Evolutionary conservation across 2,113 vertebrate species (phyloP), one percentile per base, ranked within the genome.

Genomic region (Dermatemys mawii): DNA sequence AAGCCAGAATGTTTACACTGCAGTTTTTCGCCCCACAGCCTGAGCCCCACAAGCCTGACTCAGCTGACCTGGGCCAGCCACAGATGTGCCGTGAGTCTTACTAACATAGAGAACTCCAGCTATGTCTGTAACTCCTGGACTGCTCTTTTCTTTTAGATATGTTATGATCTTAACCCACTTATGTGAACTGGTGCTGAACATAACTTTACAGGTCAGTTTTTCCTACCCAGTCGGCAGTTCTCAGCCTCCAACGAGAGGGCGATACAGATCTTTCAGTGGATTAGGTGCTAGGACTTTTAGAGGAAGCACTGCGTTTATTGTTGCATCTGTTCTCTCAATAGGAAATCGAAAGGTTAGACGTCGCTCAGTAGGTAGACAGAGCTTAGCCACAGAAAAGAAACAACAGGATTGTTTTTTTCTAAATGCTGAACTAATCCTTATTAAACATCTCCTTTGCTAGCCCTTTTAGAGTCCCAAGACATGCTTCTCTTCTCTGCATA

Each of bases 91-190:
- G 32, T 19, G 16, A 19, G 60, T 60, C 57, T 63, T 63, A 63
- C 32, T 35, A 46, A n/a, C n/a, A n/a, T n/a, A n/a, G n/a, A n/a
- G n/a, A n/a, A n/a, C n/a, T n/a, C n/a, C n/a, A n/a, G n/a, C n/a
- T n/a, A n/a, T n/a, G n/a, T n/a, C n/a, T n/a, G 3, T 19, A 38
- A 19, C 55, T 2, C 3, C 6, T 0, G 0, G 0, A 46, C 55
- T 49, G 46, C 85, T 27, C 29, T 44, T 26, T 44, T 41, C 38
- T 44, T 38, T 75, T 44, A 44, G 11, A 38, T 70, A 44, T 73
- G 12, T 13, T 57, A 57, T 29, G 55, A 29, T 57, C 55, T 57
- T 57, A 57, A 27, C 27, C 55, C 27, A 57, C 26, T 27, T 55
- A 11, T 35, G 3, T 2, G 24, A 12, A 53, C 44, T 67, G 44